phyloP scores from a whole-genome alignment of 2,113 vertebrate species.

The Scolopax mira region DNA sequence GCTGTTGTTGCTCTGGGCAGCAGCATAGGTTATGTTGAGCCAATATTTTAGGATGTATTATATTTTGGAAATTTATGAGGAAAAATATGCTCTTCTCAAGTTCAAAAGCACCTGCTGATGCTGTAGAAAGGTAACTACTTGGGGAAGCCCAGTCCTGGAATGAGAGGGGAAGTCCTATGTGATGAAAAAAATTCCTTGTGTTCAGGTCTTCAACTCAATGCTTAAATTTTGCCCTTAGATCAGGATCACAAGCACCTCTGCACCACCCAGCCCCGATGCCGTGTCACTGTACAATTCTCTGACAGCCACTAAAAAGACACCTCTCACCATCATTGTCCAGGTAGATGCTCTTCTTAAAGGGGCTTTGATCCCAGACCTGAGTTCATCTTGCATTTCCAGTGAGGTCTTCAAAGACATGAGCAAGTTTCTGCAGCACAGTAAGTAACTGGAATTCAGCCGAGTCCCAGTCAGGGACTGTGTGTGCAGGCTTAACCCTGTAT shows the following conservation, averaged over 20 bases:
- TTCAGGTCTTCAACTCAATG: background rate
- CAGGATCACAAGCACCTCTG: background rate
- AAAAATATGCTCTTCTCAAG: background rate
- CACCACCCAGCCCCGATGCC: background rate
- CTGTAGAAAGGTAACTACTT: background rate
- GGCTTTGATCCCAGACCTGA: background rate
- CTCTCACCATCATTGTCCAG: background rate
- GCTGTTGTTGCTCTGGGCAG: background rate
- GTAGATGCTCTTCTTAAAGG: background rate
- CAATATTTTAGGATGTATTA: background rate
- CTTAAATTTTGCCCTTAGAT: background rate
- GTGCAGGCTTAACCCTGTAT: background rate
- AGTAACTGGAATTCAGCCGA: background rate
- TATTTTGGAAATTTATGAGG: background rate
- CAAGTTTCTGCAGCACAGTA: background rate
- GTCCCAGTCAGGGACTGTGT: background rate
- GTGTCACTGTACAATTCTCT: background rate
- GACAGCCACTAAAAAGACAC: background rate
- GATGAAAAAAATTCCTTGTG: background rate
- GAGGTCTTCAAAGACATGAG: background rate
- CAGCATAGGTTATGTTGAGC: background rate
- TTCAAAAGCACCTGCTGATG: background rate
- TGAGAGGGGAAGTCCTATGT: background rate
- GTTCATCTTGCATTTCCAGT: background rate
- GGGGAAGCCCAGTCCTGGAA: background rate